Evolutionary conservation across 92 coral and sea anemone genomes (phyloP), one percentile per base, ranked within the genome.

Genomic region (Siderastrea radians): DNA sequence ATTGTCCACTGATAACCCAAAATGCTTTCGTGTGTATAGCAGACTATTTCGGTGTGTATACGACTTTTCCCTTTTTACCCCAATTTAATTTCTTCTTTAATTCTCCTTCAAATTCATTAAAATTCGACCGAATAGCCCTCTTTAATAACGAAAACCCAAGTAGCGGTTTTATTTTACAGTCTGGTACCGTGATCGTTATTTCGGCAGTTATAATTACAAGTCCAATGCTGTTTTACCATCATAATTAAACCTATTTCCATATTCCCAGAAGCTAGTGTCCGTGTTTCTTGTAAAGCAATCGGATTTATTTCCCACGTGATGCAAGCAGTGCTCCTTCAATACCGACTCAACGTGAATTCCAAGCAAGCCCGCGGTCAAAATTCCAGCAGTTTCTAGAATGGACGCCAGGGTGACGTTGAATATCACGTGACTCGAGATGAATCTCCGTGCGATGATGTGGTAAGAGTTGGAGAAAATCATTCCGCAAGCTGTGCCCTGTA

Each of bases 331-430:
- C 58, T 79, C 90, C 48, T 79, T 71, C 59, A 95, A 72, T 15
- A 85, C 67, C 1, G 88, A 88, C 78, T 95, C 98, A 11, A 86
- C 77, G 65, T 93, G 94, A 14, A 93, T 81, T 7, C 98, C 94
- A 15, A 95, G 63, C 79, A 95, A 70, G 75, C 98, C 98, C 13
- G 98, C 98, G 68, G 90, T 72, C 74, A 93, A 70, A 43, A 95
- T 78, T 3, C 96, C 98, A 90, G 91, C 89, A 72, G 96, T 80
- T 67, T 93, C 98, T 17, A 84, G 64, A 54, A 90, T 83, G 43
- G 87, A 90, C 55, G 98, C 91, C 16, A 85, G 51, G 16, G 92
- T 77, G 67, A 95, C 80, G 67, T 77, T 80, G 49, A 95, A 69
- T 78, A 74, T 81, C 6, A 86, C 72, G 66, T 95, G 94, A 47